Conservation (phyloP, 1,140 invertebrate genomes). For the Brachionus koreanus region DNA sequence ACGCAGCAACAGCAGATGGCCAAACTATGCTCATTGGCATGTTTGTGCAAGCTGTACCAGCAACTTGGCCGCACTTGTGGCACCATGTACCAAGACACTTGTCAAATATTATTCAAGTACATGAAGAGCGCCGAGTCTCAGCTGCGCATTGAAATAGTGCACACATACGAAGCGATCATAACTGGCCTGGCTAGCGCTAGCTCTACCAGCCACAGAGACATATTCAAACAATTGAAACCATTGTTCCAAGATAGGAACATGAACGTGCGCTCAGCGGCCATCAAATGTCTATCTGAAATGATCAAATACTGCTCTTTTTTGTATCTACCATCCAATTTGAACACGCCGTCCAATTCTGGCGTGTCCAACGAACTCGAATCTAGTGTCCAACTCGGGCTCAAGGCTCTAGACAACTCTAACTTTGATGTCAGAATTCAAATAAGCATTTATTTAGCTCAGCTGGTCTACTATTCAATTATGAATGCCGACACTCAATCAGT, state of each 20-base stretch:
- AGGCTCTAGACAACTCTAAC: conserved; percentile 85
- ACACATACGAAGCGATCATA: conserved; percentile 80
- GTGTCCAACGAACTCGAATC: conserved; percentile 72
- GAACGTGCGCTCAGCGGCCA: conserved; percentile 80
- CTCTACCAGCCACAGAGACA: conserved; percentile 79
- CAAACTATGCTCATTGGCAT: conserved; percentile 45
- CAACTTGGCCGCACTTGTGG: conserved; percentile 97
- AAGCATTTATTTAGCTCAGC: conserved; percentile 78
- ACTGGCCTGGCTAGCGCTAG: conserved; percentile 82
- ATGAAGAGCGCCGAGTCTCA: conserved; percentile 91
- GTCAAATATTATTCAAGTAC: conserved; percentile 82
- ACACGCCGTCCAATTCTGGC: background rate
- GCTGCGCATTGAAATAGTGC: conserved; percentile 90
- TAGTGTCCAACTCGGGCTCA: conserved; percentile 78
- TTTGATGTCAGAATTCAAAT: conserved; percentile 88
- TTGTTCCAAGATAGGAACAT: conserved; percentile 83
- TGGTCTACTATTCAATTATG: conserved; percentile 71
- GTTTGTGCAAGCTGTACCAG: conserved; percentile 91
- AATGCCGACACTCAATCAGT: background rate
- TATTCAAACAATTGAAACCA: conserved; percentile 79
- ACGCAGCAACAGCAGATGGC: conserved; percentile 67
- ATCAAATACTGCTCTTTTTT: conserved; percentile 36
- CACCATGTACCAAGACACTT: conserved; percentile 92
- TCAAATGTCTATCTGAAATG: conserved; percentile 59
- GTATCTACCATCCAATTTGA: background rate